A percentile compares a stretch with the other conserved stretches of the same genome.
Evolutionary conservation across 2,888 invertebrate genomes (phyloP).

Genomic region (Oscheius onirici): DNA sequence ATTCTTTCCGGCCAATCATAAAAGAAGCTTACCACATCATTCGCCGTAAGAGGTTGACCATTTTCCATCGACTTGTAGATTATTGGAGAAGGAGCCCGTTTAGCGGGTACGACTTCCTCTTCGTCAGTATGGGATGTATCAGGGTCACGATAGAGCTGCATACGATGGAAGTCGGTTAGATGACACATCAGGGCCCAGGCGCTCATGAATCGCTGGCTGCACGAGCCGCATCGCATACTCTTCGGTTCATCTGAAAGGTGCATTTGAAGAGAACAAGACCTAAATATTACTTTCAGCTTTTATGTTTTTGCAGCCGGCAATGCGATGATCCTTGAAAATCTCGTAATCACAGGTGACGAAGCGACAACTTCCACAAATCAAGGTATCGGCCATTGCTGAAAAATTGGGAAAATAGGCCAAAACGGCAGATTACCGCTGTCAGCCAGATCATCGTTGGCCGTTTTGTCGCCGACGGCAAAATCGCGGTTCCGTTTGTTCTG

Average conservation of each 20-base stretch:
- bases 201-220: conserved; percentile 52
- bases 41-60: conserved; percentile 4
- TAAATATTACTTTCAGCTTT: conserved; percentile 45
- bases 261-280: conserved; percentile 1
- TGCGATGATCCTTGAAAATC: conserved; percentile 81
- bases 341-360: conserved; percentile 81
- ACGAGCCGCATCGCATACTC: conserved; percentile 60
- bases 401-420: background rate
- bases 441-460: conserved; percentile 41
- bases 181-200: conserved; percentile 62
- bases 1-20: too few relatives aligned
- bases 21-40: conserved; percentile 1
- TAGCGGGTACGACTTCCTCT: conserved; percentile 21
- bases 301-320: conserved; percentile 43
- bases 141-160: conserved; percentile 51
- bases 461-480: conserved; percentile 40
- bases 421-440: conserved; percentile 45
- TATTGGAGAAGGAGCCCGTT: conserved; percentile 10
- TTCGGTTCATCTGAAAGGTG: conserved; percentile 56
- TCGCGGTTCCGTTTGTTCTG: conserved; percentile 44
- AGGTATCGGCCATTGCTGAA: conserved; percentile 77
- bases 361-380: conserved; percentile 83
- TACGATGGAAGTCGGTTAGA: conserved; percentile 65
- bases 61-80: background rate
- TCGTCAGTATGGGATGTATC: conserved; percentile 7